These are phyloP conservation scores for Patella pellucida DNA, from an alignment of 2,888 invertebrate species.

Conservation along the genomic window DNA sequence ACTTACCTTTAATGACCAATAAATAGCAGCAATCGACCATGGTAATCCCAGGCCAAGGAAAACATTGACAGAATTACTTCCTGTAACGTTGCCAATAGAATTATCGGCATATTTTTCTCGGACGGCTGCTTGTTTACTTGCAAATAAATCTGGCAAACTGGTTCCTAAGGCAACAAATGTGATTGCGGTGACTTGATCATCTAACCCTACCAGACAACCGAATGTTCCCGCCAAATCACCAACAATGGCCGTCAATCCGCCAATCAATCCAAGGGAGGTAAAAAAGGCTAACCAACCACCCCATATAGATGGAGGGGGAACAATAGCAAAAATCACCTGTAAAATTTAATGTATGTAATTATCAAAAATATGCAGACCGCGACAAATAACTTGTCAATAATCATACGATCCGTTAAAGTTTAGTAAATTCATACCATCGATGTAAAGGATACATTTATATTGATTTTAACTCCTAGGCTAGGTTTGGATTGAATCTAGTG, in stretches of 20 bases:
- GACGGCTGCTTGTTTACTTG: slow-evolving; percentile 75
- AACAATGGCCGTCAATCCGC: slow-evolving; percentile 75
- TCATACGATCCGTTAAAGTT: no score
- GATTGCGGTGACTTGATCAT: slow-evolving; percentile 73
- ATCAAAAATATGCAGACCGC: no score
- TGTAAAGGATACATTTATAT: no score
- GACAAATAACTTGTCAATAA: no score
- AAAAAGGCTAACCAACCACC: slow-evolving; percentile 77
- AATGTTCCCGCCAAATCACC: slow-evolving; percentile 76
- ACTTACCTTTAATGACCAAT: slow-evolving; percentile 64
- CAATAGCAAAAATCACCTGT: slow-evolving; percentile 73
- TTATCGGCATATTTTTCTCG: slow-evolving; percentile 76
- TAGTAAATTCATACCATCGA: no score
- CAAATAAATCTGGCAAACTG: slow-evolving; percentile 76
- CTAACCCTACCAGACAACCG: slow-evolving; percentile 75
- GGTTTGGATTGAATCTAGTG: no score
- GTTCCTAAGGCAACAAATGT: slow-evolving; percentile 75
- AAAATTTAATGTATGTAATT: slow-evolving; percentile 17
- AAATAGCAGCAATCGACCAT: slow-evolving; percentile 76
- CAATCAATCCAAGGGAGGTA: slow-evolving; percentile 74
- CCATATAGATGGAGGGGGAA: slow-evolving; percentile 74
- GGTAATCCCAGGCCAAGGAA: slow-evolving; percentile 77
- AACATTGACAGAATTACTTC: slow-evolving; percentile 78
- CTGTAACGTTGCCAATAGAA: slow-evolving; percentile 77
- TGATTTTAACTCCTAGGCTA: no score